Evolutionary conservation across 1,140 invertebrate genomes (phyloP), one percentile per base, ranked within the genome.

Genomic region (Gryllus bimaculatus): DNA sequence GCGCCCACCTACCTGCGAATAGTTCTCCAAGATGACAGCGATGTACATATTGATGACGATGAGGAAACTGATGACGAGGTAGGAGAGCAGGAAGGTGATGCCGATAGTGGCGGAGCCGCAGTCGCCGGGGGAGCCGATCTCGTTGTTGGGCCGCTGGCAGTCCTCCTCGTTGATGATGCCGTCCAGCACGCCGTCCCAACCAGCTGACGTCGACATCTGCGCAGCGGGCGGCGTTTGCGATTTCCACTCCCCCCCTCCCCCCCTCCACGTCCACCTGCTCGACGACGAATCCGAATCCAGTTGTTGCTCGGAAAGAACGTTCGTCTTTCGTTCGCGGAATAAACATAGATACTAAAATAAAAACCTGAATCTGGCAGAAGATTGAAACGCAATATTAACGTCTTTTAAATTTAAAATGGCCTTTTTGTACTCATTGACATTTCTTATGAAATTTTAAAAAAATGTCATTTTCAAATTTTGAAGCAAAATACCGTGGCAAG

Each of bases 41-140:
- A 98, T 99, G 91, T 98, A 98, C 97, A 98, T 98, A 91, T 98
- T 98, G 86, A 98, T 97, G 81, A 99, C 96, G 84, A 99, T 98
- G 83, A 99, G 91, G 88, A 98, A 99, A 85, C 95, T 97, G 85
- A 99, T 98, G 83, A 99, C 95, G 85, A 99, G 90, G 86, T 99
- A 99, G 84, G 95, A 95, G 78, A 98, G 91, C 81, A 99, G 89
- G 88, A 95, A 99, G 73, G 95, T 92, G 84, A 98, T 98, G 81
- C 96, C 98, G 84, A 98, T 94, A 75, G 93, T 94, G 80, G 94
- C 94, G 79, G 92, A 95, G 80, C 96, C 96, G 87, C 98, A 99
- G 87, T 97, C 93, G 76, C 95, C 94, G 74, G 94, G 92, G 81
- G 92, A 92, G 78, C 94, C 94, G 82, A 94, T 92, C 85, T 96